Conservation (phyloP, 2,797 vertebrate species). For the Rhinella marina region DNA sequence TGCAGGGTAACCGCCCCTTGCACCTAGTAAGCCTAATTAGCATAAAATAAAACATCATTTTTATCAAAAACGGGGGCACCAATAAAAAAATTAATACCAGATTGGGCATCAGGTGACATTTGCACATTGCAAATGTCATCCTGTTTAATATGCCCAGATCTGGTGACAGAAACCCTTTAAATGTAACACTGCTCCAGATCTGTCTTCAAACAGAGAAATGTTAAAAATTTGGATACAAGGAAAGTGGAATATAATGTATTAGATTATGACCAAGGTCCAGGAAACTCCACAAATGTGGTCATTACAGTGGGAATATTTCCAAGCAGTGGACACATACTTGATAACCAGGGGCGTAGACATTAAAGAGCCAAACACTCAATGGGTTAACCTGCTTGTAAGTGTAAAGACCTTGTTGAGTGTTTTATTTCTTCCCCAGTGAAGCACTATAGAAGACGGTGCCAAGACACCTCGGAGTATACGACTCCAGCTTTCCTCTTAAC, state of each 20-base stretch:
- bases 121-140: too few relatives aligned
- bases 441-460: conserved; percentile 36
- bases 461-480: conserved; percentile 49
- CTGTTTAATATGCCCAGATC: too few relatives aligned
- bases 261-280: neutral
- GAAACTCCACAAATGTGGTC: neutral
- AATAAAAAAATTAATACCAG: too few relatives aligned
- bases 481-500: conserved; percentile 54
- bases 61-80: too few relatives aligned
- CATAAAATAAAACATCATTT: too few relatives aligned
- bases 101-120: too few relatives aligned
- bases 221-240: neutral
- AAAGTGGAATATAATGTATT: neutral
- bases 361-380: conserved; percentile 1
- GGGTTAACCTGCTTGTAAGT: conserved; percentile 41
- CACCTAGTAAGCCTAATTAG: too few relatives aligned
- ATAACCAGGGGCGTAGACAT: neutral
- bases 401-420: conserved; percentile 41
- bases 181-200: neutral
- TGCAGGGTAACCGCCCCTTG: too few relatives aligned
- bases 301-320: neutral
- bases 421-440: conserved; percentile 54
- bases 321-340: conserved; percentile 3
- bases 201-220: neutral
- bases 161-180: too few relatives aligned